Evolutionary conservation across 1,140 invertebrate genomes (phyloP), one percentile per base, ranked within the genome.

Genomic region (Lerema accius): DNA sequence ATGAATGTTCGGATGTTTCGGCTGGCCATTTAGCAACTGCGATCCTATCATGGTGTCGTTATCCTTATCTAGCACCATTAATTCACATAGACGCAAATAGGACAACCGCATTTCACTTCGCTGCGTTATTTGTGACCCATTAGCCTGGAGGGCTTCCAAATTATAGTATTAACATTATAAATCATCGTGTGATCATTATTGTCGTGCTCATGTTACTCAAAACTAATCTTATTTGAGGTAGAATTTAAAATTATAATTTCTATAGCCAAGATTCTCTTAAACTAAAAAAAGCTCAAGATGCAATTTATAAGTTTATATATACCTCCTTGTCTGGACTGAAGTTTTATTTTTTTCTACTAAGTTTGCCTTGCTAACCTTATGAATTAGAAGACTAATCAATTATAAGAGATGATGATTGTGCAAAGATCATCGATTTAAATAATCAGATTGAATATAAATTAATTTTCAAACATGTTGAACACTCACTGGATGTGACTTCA

Each of bases 51-150:
- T 11, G n/a, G 1, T 37, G 35, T 37, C 35, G 35, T 37, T 37
- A 37, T 37, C 35, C 35, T 37, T 37, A 37, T 37, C 35, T 37
- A 37, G n/a, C 35, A 37, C n/a, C 35, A 37, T 37, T 37, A 37
- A 37, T 37, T 37, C 35, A 0, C 35, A 37, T 37, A 37, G 35
- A 37, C 35, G 35, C 7, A 37, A 37, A 37, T 37, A 37, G 35
- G 35, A 37, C 35, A 37, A n/a, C 35, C 10, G 35, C 35, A 37
- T 37, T 37, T 37, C 35, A 37, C 35, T 37, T 37, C 11, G 35
- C n/a, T 37, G 10, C n/a, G 35, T 37, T 37, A 37, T 37, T 37
- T 37, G 35, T 37, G 35, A 37, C 0, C 35, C 35, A 37, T 37
- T 37, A 37, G 35, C 35, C 35, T 11, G 28, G 28, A 32, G 6